Conservation (phyloP, 2,888 invertebrate species). For the Mantis religiosa region DNA sequence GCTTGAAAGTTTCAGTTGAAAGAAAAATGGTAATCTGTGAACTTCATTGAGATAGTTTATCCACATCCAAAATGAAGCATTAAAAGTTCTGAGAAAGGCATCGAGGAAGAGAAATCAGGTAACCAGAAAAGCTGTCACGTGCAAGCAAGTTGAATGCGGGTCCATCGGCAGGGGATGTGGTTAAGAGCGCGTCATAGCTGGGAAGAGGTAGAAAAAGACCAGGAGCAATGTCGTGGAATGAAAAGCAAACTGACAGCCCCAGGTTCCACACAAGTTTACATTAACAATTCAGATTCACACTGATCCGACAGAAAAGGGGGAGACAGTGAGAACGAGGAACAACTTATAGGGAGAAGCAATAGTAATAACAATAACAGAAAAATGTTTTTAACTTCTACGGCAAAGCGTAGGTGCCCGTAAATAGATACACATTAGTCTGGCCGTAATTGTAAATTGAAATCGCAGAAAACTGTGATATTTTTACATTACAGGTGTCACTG, state of each 20-base stretch:
- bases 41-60: too few relatives aligned
- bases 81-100: too few relatives aligned
- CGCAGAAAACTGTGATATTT: too few relatives aligned
- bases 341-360: background rate
- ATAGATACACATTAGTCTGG: too few relatives aligned
- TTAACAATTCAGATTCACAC: constrained; percentile 27
- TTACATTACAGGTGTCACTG: too few relatives aligned
- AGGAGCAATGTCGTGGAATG: background rate
- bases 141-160: background rate
- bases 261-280: background rate
- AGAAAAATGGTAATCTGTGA: too few relatives aligned
- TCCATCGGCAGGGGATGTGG: background rate
- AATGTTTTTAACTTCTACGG: too few relatives aligned
- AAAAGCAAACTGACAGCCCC: constrained; percentile 13
- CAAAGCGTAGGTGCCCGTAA: too few relatives aligned
- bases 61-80: too few relatives aligned
- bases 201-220: background rate
- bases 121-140: background rate
- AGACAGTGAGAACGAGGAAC: background rate
- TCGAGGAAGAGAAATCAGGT: too few relatives aligned
- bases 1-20: too few relatives aligned
- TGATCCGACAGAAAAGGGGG: constrained; percentile 17
- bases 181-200: background rate
- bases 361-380: background rate
- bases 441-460: too few relatives aligned